These are phyloP conservation scores for Calypte anna DNA, from an alignment of 2,113 vertebrate genomes.

Conservation along the genomic window DNA sequence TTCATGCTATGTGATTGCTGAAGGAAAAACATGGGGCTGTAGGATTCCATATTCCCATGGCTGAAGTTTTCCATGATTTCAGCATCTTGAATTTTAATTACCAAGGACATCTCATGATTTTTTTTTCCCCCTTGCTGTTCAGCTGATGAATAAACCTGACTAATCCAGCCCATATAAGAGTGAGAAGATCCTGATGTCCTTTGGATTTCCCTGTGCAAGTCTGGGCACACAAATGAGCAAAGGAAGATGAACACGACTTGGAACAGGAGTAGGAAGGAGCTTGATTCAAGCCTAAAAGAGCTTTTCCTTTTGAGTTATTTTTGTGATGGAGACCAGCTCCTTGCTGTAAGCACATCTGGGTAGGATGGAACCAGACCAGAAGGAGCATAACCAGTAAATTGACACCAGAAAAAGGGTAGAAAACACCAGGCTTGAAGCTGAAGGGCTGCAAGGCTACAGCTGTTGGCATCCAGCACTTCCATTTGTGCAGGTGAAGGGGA, in stretches of 20 bases:
- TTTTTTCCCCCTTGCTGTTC: background rate
- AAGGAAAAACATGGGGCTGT: background rate
- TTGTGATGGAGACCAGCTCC: background rate
- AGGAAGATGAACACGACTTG: background rate
- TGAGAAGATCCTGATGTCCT: background rate
- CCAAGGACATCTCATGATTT: background rate
- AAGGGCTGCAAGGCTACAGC: background rate
- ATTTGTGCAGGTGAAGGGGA: background rate
- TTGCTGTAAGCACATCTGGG: background rate
- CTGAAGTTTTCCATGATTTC: background rate
- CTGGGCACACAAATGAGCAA: background rate
- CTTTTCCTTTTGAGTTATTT: background rate
- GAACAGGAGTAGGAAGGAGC: background rate
- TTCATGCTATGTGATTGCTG: background rate
- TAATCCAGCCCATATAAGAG: background rate
- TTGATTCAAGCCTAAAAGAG: background rate
- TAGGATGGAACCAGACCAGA: background rate
- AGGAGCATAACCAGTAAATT: rapidly evolving
- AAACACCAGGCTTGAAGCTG: background rate
- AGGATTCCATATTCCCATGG: background rate
- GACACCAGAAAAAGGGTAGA: background rate
- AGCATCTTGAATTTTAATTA: background rate
- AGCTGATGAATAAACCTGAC: background rate
- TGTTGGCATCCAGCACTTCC: background rate
- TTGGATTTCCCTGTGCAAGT: background rate